Conservation (phyloP, 2,888 invertebrate species). For the Lasioglossum marginatum region DNA sequence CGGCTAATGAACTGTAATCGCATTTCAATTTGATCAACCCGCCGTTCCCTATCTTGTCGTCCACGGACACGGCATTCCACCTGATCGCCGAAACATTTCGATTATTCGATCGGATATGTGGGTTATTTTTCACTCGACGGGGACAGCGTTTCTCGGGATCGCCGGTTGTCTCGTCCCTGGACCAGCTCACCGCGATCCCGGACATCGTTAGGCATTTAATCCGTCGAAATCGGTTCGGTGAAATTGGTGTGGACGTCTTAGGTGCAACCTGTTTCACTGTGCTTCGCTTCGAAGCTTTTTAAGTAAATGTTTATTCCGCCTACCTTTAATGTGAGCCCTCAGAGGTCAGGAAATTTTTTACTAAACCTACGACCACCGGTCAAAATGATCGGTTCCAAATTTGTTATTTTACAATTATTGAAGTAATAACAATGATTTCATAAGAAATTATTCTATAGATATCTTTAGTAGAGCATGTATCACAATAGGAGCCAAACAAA, state of each 20-base stretch:
- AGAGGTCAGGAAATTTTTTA: too few species aligned
- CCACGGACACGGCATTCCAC: slow-evolving; percentile 25
- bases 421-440: too few species aligned
- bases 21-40: slow-evolving; percentile 64
- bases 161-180: not conserved
- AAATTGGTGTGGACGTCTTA: not conserved
- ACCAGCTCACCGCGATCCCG: slow-evolving; percentile 9
- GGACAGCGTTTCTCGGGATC: too few species aligned
- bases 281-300: too few species aligned
- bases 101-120: slow-evolving; percentile 32
- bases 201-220: slow-evolving; percentile 33
- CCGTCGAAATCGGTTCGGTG: slow-evolving; percentile 5
- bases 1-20: slow-evolving; percentile 66
- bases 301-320: too few species aligned
- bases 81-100: slow-evolving; percentile 41
- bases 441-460: too few species aligned
- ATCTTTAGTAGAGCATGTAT: too few species aligned
- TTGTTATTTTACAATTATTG: too few species aligned
- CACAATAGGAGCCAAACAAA: too few species aligned
- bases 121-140: slow-evolving; percentile 25
- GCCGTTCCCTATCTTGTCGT: slow-evolving; percentile 37
- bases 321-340: too few species aligned
- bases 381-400: too few species aligned
- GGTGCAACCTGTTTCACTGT: not conserved
- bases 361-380: too few species aligned